Percentiles rank a stretch among this genome's conserved stretches.
Evolutionary conservation across 2,797 vertebrate species (phyloP).

Genomic region (Monodelphis domestica): DNA sequence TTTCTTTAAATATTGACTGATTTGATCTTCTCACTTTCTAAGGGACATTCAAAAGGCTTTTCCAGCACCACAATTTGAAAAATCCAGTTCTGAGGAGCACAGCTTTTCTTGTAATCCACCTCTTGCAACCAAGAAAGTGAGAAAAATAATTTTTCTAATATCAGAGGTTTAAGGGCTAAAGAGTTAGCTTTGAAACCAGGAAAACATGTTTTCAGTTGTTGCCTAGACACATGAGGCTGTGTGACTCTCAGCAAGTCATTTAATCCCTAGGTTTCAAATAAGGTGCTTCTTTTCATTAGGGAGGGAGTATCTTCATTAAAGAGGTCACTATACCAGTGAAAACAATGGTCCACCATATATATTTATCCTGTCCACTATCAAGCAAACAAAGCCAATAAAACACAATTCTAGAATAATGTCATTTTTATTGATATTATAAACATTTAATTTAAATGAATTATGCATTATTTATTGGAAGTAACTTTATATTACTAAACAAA

Average conservation of each 20-base stretch:
- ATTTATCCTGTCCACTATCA: not conserved
- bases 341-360: not conserved
- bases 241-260: not conserved
- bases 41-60: no score
- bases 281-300: not conserved
- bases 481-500: not conserved
- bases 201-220: not conserved
- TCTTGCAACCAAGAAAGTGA: no score
- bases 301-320: not conserved
- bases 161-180: no score
- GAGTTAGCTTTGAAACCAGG: not conserved
- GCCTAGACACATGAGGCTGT: not conserved
- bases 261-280: not conserved
- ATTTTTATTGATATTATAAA: not conserved
- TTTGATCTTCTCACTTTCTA: no score
- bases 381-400: not conserved
- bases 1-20: no score
- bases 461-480: slow-evolving; percentile 26
- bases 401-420: not conserved
- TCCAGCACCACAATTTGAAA: no score
- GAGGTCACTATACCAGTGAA: not conserved
- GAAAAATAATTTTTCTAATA: no score
- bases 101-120: no score
- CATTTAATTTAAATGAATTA: slow-evolving; percentile 18
- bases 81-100: no score